Conservation (phyloP, 1,140 invertebrate genomes). For the Odontomachus brunneus region DNA sequence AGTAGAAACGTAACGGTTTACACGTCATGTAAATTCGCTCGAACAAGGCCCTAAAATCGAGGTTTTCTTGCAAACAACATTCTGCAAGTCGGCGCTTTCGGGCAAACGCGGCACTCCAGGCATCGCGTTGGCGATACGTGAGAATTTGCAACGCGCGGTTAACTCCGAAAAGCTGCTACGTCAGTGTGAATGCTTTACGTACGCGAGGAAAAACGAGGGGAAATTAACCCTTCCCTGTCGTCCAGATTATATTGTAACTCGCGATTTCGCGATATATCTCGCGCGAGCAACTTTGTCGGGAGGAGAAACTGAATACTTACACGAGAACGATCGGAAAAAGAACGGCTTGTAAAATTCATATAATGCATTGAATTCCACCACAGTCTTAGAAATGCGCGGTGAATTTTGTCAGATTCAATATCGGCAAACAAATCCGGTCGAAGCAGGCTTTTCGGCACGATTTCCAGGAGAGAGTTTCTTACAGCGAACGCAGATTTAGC, state of each 20-base stretch:
- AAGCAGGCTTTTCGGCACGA: no score
- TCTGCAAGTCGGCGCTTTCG: slow-evolving; percentile 38
- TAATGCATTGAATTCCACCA: background rate
- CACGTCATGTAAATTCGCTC: background rate
- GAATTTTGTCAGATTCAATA: background rate
- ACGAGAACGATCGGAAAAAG: no score
- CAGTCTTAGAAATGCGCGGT: background rate
- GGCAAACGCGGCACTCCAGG: slow-evolving; percentile 5
- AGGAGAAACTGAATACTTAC: no score
- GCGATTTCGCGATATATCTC: background rate
- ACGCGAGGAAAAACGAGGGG: background rate
- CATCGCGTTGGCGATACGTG: slow-evolving; percentile 5
- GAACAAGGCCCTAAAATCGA: slow-evolving; percentile 24
- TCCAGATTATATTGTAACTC: background rate
- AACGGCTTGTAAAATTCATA: slow-evolving; percentile 6
- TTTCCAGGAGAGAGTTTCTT: background rate
- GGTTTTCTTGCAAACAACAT: slow-evolving; percentile 46
- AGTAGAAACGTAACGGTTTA: slow-evolving; percentile 24
- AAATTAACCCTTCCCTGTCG: background rate
- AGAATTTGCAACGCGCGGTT: background rate
- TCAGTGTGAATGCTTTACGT: slow-evolving; percentile 30
- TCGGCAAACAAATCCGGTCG: background rate
- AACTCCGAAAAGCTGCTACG: slow-evolving; percentile 24
- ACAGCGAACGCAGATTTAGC: no score
- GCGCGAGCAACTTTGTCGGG: no score